Base-by-base conservation (phyloP, 1,140 invertebrate genomes). In the Daktulosphaira vitifoliae region DNA sequence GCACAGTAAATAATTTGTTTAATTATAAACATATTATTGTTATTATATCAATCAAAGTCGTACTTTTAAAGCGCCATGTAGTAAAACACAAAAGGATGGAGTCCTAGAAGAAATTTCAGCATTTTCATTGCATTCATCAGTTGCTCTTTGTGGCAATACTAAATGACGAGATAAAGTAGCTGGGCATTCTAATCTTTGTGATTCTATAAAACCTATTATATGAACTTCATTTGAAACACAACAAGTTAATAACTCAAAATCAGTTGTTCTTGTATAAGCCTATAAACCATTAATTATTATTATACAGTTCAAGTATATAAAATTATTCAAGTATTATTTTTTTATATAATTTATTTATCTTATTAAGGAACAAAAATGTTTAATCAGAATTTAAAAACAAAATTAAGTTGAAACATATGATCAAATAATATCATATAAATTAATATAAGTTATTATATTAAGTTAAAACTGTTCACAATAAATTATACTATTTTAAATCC, bases 41-140 rank as follows among this genome's bases (percentile, higher is more conserved):
- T 51, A n/a, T n/a, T n/a, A 67, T 56, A 52, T 51, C 46, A 16
- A n/a, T 22, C 65, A 42, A 39, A 49, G 8, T 49, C 46, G 69
- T 78, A 89, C 88, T 79, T 96, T 97, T 4, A 98, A 77, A 54
- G 92, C 92, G 15, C 93, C 94, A 76, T 98, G 95, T 9, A 98
- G 77, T 7, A 98, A 75, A 5, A 96, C 93, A 76, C 92, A 96
- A 73, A 97, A 92, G 11, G 91, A 92, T 1, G 92, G 86, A 49
- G 82, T 78, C 76, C 86, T 88, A 66, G 90, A 86, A 70, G 92
- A 88, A 4, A 76, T 75, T 53, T 78, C 76, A 25, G 78, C 75
- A 53, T 81, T 81, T 6, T 77, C 76, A 29, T 22, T 16, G 7
- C 48, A 59, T 53, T 70, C 68, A 53, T 65, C 44, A 25, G 66